Conservation (phyloP, 2,113 vertebrate species). For the Chascanopsetta lugubris region DNA sequence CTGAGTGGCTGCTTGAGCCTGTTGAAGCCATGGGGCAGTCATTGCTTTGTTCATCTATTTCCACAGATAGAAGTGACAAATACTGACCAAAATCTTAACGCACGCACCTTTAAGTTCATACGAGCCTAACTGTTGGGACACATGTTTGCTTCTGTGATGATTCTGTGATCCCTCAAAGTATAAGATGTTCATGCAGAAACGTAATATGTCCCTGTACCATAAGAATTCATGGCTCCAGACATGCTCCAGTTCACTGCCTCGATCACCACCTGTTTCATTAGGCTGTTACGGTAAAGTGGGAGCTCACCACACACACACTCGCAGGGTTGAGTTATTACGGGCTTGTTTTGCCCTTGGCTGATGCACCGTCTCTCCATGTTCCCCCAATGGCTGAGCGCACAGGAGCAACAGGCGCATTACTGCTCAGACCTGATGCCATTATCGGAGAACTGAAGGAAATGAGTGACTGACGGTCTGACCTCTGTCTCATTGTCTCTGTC, state of each 20-base stretch:
- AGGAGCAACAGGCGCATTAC: constrained; percentile 8
- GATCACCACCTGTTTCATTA: constrained; percentile 16
- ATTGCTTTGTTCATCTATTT: too few relatives aligned
- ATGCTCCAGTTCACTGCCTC: not conserved
- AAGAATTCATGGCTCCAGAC: too few relatives aligned
- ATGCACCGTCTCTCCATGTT: not conserved
- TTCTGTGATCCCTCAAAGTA: too few relatives aligned
- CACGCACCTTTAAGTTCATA: too few relatives aligned
- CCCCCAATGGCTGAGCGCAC: not conserved
- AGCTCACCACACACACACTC: not conserved
- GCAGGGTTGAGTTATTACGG: not conserved
- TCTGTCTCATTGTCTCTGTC: constrained; percentile 11
- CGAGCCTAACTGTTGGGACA: too few relatives aligned
- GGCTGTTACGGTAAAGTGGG: constrained; percentile 12
- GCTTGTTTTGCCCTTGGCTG: not conserved
- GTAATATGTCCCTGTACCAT: too few relatives aligned
- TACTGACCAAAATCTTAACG: too few relatives aligned
- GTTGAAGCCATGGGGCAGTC: too few relatives aligned
- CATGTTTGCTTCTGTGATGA: too few relatives aligned
- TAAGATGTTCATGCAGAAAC: too few relatives aligned
- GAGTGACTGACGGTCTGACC: not conserved
- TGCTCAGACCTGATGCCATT: not conserved
- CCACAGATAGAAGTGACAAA: too few relatives aligned
- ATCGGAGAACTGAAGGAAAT: constrained; percentile 19
- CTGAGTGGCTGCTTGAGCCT: too few relatives aligned